Evolutionary conservation across 2,888 invertebrate species (phyloP).

Genomic region (Odontothrips loti): DNA sequence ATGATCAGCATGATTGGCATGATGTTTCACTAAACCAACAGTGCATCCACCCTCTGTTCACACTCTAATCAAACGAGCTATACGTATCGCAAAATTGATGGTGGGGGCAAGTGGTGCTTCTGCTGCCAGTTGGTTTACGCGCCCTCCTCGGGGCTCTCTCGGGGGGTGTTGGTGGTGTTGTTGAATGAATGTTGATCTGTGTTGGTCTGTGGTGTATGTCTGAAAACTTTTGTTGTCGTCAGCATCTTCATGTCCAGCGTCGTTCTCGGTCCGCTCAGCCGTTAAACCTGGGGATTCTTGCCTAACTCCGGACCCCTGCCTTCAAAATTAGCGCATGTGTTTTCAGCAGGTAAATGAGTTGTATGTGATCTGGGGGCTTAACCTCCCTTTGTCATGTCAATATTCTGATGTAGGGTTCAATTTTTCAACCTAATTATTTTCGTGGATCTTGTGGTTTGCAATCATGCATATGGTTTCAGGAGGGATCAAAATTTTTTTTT

Average conservation of each 20-base stretch:
- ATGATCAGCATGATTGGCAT: no score
- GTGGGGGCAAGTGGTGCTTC: no score
- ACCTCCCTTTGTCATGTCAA: conserved; percentile 8
- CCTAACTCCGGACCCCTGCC: background rate
- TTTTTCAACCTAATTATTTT: background rate
- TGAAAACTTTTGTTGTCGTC: background rate
- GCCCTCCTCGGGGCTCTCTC: no score
- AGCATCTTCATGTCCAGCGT: background rate
- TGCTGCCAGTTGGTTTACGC: no score
- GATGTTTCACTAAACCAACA: no score
- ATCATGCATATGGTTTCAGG: background rate
- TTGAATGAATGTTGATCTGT: conserved; percentile 23
- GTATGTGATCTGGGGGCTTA: background rate
- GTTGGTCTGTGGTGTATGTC: background rate
- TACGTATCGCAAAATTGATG: no score
- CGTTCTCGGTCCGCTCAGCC: background rate
- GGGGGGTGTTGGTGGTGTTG: no score
- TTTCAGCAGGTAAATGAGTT: background rate
- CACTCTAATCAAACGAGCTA: no score
- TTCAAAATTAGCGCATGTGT: background rate
- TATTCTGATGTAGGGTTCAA: background rate
- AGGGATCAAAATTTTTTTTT: background rate
- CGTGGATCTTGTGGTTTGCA: background rate
- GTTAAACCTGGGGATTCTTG: background rate
- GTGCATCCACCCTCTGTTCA: no score